Base-by-base conservation (phyloP, 1,140 invertebrate species). In the Zaprionus kolodkinae region DNA sequence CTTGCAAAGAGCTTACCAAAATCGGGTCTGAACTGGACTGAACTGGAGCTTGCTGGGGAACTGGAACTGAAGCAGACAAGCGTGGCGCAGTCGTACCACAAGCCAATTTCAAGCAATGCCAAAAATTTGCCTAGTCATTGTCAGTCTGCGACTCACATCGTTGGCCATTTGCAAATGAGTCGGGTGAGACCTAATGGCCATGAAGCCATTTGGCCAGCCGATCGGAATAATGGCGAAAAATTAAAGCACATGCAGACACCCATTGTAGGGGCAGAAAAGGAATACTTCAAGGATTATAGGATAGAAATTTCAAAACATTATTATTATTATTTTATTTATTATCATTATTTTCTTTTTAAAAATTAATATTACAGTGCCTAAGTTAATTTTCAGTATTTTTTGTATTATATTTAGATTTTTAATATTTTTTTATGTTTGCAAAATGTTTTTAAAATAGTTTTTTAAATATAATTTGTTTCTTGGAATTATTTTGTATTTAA, bases 111-210 rank as follows among this genome's bases (percentile, higher is more conserved):
- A 74, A 57, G 64, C 64, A 66, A 54, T 66, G 64, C 54, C 64
- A 36, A 43, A 65, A 50, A 33, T 65, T 78, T 73, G 86, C 86
- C 78, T 69, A 85, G 67, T 89, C 85, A 89, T 79, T 74, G 69
- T 64, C 74, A 61, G 57, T 67, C 50, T 77, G 55, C n/a, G 55
- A 54, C 43, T 70, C 71, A 57, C 54, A 60, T 63, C 62, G 56
- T 82, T 63, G 79, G 65, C 82, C 83, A 86, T 86, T 86, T 86
- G 82, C 79, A 86, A 86, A 86, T 86, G 83, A 87, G 76, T 76
- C 35, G 15, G 60, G 11, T 13, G 56, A 38, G 17, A 36, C 67
- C 67, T 78, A 80, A 88, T 84, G 73, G 82, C 80, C 69, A 72
- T 71, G 72, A 60, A 57, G 80, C 67, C 77, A 80, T 88, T 87